Base-by-base conservation (phyloP, 2,888 invertebrate genomes). In the Branchellion lobata region DNA sequence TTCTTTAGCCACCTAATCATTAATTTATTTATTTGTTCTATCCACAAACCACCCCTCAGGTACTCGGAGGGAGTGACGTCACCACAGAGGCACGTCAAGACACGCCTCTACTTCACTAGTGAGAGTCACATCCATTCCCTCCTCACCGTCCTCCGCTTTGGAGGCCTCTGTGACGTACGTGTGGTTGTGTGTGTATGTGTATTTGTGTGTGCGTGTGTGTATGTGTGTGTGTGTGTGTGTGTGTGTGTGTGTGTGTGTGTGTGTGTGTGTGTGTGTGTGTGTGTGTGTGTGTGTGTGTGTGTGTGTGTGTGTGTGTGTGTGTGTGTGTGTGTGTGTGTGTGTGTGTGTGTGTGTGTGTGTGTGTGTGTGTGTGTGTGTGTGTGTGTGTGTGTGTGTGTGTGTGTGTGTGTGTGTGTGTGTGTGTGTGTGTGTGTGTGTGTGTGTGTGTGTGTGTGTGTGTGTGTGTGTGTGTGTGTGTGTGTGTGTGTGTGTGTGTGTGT, bases 81-180 rank as follows among this genome's bases (percentile, higher is more conserved):
- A 85, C 99, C 99, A 34, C 96, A 97, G 71, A 91, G 99, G 68
- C 98, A 99, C 89, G 99, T 99, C 34, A 91, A 98, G 73, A 99
- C 98, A 8, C 91, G 99, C n/a, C 90, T 99, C 65, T 99, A 99
- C 89, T 99, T 99, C 88, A 99, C 99, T 1, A 97, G 96, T 87
- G 99, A 99, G 90, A 96, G 96, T 86, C 99, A 99, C 89, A 95
- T 99, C 82, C 99, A 99, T 89, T 98, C 97, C 14, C 89, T 99
- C 82, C 91, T 99, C 82, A 98, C 97, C 1, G 94, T 98, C 81
- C 90, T 99, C 76, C 91, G 97, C 82, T 95, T 93, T 87, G 97
- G 97, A 18, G 95, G 94, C 21, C 80, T 82, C 14, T 73, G 81
- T 75, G 79, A 82, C 29, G 82, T 82, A 68, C 79, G 81, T 69